phyloP scores from a whole-genome alignment of 2,113 vertebrate species.

The Ciconia boyciana region DNA sequence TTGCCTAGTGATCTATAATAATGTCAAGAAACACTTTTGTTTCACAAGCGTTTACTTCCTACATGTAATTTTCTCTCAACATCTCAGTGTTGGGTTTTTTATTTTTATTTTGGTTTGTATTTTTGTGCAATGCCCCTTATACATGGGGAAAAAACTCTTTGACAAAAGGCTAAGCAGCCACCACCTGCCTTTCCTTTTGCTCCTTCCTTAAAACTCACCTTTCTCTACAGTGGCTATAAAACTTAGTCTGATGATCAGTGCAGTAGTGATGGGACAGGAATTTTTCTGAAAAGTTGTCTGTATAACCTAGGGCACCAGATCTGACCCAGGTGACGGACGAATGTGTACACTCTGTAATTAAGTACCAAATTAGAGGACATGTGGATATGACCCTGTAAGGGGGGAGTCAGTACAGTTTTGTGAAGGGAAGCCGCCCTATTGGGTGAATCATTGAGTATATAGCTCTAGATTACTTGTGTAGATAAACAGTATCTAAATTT shows the following conservation, averaged over 20 bases:
- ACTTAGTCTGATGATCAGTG: neutral
- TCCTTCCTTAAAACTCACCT: neutral
- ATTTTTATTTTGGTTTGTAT: neutral
- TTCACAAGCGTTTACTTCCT: neutral
- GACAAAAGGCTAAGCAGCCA: neutral
- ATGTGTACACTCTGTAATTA: neutral
- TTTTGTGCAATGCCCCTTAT: neutral
- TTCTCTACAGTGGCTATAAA: neutral
- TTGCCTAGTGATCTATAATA: neutral
- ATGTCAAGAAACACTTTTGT: neutral
- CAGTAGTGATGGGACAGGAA: neutral
- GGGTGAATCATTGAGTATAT: neutral
- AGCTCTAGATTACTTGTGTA: neutral
- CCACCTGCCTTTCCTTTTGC: neutral
- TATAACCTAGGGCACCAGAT: neutral
- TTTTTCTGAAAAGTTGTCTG: neutral
- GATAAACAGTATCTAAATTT: neutral
- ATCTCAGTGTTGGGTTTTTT: neutral
- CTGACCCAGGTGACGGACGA: neutral
- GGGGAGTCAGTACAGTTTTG: neutral
- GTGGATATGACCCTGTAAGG: neutral
- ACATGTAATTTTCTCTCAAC: neutral
- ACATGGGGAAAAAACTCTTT: neutral
- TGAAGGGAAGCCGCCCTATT: neutral
- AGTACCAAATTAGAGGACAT: neutral